A percentile compares a stretch with the other conserved stretches of the same genome.
These are phyloP conservation scores for Alloscopus bannaensis DNA, from an alignment of 2,888 invertebrate species.

Conservation along the genomic window DNA sequence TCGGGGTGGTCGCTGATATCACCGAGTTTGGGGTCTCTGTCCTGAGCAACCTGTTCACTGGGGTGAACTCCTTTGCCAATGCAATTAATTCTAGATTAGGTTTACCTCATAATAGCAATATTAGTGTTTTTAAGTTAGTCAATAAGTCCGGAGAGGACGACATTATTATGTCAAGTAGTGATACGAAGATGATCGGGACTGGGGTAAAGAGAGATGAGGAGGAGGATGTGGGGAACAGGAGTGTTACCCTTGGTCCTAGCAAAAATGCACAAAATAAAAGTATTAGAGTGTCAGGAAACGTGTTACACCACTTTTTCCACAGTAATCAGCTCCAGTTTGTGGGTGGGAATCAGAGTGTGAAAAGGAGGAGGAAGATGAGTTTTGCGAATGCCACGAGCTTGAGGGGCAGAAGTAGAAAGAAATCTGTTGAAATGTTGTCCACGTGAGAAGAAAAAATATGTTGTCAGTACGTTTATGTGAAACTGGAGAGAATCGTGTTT, in stretches of 20 bases:
- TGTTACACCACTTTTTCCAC: conserved; percentile 32
- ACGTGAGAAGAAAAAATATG: too few relatives aligned
- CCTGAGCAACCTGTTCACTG: conserved; percentile 28
- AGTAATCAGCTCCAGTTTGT: conserved; percentile 34
- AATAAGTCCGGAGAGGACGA: too few relatives aligned
- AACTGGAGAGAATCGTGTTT: too few relatives aligned
- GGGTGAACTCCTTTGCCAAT: conserved; percentile 59
- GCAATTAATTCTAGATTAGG: conserved; percentile 50
- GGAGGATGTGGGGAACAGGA: conserved; percentile 24
- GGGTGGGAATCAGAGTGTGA: conserved; percentile 5
- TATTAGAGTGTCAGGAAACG: neutral
- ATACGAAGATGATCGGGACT: too few relatives aligned
- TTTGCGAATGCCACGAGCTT: conserved; percentile 22
- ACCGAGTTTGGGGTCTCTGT: conserved; percentile 61
- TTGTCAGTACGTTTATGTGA: too few relatives aligned
- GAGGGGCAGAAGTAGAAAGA: neutral
- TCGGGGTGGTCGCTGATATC: conserved; percentile 65
- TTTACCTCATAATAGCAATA: conserved; percentile 1
- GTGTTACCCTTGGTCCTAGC: conserved; percentile 1
- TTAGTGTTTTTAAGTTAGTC: conserved; percentile 9
- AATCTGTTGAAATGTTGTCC: too few relatives aligned
- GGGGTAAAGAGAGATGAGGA: too few relatives aligned
- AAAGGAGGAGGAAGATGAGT: conserved; percentile 7
- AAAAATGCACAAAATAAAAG: conserved; percentile 24
- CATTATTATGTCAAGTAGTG: too few relatives aligned